Conservation (phyloP, 2,888 invertebrate genomes). For the Nematopogon swammerdamellus region DNA sequence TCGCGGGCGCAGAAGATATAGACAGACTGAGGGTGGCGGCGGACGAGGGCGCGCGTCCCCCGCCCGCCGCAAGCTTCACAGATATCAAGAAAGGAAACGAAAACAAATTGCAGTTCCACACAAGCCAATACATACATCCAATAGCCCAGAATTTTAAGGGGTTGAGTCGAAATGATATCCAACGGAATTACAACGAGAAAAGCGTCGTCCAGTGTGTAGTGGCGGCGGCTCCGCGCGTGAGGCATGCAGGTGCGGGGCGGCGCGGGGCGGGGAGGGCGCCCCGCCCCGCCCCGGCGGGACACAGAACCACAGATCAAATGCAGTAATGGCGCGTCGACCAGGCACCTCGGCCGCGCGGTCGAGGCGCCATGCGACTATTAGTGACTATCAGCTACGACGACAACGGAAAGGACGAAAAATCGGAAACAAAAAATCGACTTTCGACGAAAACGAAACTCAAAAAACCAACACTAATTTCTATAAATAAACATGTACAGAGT, state of each 20-base stretch:
- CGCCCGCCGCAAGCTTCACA: conserved; percentile 22
- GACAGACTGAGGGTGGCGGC: conserved; percentile 31
- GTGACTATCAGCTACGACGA: conserved; percentile 31
- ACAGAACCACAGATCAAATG: conserved; percentile 58
- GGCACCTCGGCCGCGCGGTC: conserved; percentile 5
- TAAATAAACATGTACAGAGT: conserved; percentile 49
- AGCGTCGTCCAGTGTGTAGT: conserved; percentile 17
- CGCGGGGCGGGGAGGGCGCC: conserved; percentile 12
- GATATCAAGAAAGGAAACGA: conserved; percentile 53
- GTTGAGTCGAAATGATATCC: conserved; percentile 45
- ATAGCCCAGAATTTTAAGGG: conserved; percentile 58
- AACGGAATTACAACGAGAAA: conserved; percentile 47
- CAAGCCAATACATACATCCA: conserved; percentile 58
- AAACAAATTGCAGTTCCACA: conserved; percentile 56
- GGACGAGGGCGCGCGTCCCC: conserved; percentile 31
- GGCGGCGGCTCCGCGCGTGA: conserved; percentile 1
- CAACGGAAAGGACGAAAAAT: conserved; percentile 47
- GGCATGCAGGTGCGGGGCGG: conserved; percentile 20
- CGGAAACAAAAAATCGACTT: conserved; percentile 36
- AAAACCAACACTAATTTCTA: conserved; percentile 54
- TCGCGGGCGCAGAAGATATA: conserved; percentile 40
- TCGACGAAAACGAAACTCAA: conserved; percentile 47
- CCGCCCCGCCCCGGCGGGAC: conserved; percentile 24
- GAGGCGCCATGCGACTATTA: conserved; percentile 25
- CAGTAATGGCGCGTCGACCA: conserved; percentile 43